Base-by-base conservation (phyloP, 2,797 vertebrate species). In the Myotis pilosus region DNA sequence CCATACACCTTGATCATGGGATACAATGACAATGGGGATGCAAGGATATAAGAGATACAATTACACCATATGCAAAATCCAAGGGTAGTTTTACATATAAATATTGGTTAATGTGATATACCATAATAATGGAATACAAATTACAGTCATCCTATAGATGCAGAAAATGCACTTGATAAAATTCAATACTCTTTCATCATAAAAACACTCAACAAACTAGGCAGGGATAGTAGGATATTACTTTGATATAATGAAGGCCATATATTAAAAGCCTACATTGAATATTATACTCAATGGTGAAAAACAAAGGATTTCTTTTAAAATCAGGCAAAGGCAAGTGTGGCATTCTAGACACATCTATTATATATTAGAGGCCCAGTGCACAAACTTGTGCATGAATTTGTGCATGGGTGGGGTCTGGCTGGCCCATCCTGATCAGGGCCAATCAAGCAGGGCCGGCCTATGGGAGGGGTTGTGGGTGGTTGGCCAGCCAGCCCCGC, bases 391-490 rank as follows among this genome's bases (percentile, higher is more conserved):
- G 44, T 44, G 10, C 44, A 44, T 0, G 44, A 60, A 60, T 28
- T 60, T 23, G 22, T 60, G 57, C 12, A 13, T 1, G 10, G 57
- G 12, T 30, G 25, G 57, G 25, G 5, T 30, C 25, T 12, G 28
- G 57, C 11, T 5, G 44, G 5, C 25, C 57, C 2, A 0, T 25
- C 57, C 25, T 1, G 2, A 60, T 60, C 25, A 60, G 11, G 25
- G 12, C 25, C 2, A 12, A 60, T 60, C 0, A 2, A 9, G 5
- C 25, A 30, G 57, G 11, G 25, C 25, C 10, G 0, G 57, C 11
- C 5, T 1, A 1, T 20, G 57, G 12, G 25, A 60, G 11, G 25
- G 25, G 57, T 25, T 30, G 5, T 0, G 0, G 57, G 57, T 28
- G 28, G 25, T 60, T 28, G 57, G 25, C 10, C 12, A 4, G 44